Conservation (phyloP, 2,113 vertebrate genomes). For the Ceyx margarethae region DNA sequence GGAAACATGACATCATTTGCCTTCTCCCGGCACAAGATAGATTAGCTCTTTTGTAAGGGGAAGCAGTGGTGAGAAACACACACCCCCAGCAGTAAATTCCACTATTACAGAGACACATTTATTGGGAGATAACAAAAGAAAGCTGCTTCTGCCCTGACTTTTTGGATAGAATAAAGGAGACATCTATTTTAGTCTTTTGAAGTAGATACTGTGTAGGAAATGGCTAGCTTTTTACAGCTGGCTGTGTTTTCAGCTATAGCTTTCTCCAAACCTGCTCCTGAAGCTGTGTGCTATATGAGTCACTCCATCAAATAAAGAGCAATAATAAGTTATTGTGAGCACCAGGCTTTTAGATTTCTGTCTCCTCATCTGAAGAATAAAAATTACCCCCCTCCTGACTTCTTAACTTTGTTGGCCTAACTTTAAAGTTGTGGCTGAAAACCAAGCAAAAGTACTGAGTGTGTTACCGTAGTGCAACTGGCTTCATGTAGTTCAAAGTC, state of each 20-base stretch:
- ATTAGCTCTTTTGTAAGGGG: slow-evolving; percentile 56
- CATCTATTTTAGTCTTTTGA: slow-evolving; percentile 63
- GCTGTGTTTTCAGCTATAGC: slow-evolving; percentile 46
- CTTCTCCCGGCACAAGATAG: slow-evolving; percentile 46
- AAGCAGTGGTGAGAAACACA: slow-evolving; percentile 59
- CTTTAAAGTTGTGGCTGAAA: slow-evolving; percentile 59
- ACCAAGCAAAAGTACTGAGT: slow-evolving; percentile 19
- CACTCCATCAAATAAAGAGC: slow-evolving; percentile 64
- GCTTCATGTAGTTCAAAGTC: slow-evolving; percentile 54
- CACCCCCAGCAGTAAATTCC: slow-evolving; percentile 64
- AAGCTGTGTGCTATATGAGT: slow-evolving; percentile 48
- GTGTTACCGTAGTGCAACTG: slow-evolving; percentile 18
- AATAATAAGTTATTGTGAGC: slow-evolving; percentile 64
- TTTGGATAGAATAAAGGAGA: slow-evolving; percentile 55
- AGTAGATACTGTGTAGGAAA: slow-evolving; percentile 56
- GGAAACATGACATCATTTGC: slow-evolving; percentile 62
- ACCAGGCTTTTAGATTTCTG: slow-evolving; percentile 41
- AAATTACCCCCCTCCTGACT: slow-evolving; percentile 59
- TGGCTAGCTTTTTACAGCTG: slow-evolving; percentile 50
- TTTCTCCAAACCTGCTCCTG: slow-evolving; percentile 37
- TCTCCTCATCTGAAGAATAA: slow-evolving; percentile 50
- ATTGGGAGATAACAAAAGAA: slow-evolving; percentile 65
- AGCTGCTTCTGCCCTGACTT: slow-evolving; percentile 63
- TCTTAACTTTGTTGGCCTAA: slow-evolving; percentile 57
- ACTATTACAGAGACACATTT: slow-evolving; percentile 60